Evolutionary conservation across 1,140 invertebrate species (phyloP), one percentile per base, ranked within the genome.

Genomic region (Artemia franciscana): DNA sequence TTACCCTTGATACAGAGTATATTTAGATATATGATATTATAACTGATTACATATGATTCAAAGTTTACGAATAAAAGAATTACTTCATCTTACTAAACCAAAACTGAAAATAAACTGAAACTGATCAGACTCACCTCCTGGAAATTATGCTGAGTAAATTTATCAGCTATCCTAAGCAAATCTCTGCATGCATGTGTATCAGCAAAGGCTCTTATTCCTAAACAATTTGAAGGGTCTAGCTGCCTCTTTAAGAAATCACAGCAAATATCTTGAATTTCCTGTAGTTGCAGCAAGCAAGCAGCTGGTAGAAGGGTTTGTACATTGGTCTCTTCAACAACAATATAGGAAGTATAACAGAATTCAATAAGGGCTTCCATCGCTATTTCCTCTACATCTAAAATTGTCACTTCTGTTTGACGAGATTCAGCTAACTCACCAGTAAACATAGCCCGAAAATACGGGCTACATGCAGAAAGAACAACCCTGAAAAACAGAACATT

Each of bases 301-400:
- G 93, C 93, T 26, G 93, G 93, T 60, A 98, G 77, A 60, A 98
- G 76, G 56, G 91, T 94, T 76, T 98, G 94, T 5, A 98, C 94
- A 76, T 98, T 98, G 26, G 86, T 85, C 76, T 98, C 93, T 75
- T 97, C 92, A 21, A 98, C 91, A 60, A 91, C 84, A 59, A 98
- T 94, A 72, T 93, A 88, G n/a, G 92, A 94, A 4, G 92, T 95
- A 73, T 98, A 98, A 74, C 92, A 97, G 77, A 98, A 98, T 72
- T 98, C 93, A 66, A 98, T 91, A 0, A 98, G 77, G 26, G 94
- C 74, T 75, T 97, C 92, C 89, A 98, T 95, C 23, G 94, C 94
- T 67, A 87, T 82, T 76, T 97, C 92, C 73, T 98, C 94, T 69
- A 98, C 95, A 71, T 98, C 93, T 62, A 88, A 78, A 69, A 98